Conservation (phyloP, 2,888 invertebrate species). For the Tinea semifulvella region DNA sequence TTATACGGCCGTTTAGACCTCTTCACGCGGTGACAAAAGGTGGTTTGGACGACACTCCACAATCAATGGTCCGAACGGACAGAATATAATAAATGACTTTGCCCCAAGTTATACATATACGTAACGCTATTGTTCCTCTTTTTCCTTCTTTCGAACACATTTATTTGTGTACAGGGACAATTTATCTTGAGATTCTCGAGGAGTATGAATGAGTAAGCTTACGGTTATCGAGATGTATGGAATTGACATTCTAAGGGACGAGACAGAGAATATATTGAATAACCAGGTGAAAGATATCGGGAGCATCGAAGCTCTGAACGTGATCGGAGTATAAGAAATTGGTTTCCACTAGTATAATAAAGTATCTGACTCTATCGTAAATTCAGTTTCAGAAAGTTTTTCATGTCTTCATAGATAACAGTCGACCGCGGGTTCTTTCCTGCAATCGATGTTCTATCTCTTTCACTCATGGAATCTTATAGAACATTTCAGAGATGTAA, state of each 20-base stretch:
- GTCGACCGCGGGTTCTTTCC: conserved; percentile 5
- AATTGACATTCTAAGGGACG: conserved; percentile 28
- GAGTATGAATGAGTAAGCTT: conserved; percentile 56
- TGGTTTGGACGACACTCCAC: conserved; percentile 49
- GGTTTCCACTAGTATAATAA: conserved; percentile 6
- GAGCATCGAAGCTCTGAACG: conserved; percentile 4
- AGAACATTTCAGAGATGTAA: neutral
- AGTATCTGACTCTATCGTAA: conserved; percentile 6
- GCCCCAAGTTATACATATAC: conserved; percentile 44
- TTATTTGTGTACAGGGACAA: conserved; percentile 57
- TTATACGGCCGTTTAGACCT: conserved; percentile 61
- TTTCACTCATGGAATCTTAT: conserved; percentile 3
- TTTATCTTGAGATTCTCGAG: conserved; percentile 56
- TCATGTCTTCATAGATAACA: conserved; percentile 5
- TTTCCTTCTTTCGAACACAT: conserved; percentile 41
- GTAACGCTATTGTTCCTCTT: conserved; percentile 27
- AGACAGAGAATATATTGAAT: conserved; percentile 11
- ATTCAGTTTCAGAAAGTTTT: neutral
- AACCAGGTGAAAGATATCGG: conserved; percentile 11
- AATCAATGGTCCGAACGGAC: conserved; percentile 57
- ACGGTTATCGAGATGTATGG: conserved; percentile 40
- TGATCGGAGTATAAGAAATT: conserved; percentile 9
- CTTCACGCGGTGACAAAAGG: conserved; percentile 55
- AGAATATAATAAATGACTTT: conserved; percentile 61
- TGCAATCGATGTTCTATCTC: neutral